Percentiles rank a stretch among this genome's conserved stretches.
Evolutionary conservation across 92 coral and sea anemone species (phyloP).

Genomic region (Ricordea florida): DNA sequence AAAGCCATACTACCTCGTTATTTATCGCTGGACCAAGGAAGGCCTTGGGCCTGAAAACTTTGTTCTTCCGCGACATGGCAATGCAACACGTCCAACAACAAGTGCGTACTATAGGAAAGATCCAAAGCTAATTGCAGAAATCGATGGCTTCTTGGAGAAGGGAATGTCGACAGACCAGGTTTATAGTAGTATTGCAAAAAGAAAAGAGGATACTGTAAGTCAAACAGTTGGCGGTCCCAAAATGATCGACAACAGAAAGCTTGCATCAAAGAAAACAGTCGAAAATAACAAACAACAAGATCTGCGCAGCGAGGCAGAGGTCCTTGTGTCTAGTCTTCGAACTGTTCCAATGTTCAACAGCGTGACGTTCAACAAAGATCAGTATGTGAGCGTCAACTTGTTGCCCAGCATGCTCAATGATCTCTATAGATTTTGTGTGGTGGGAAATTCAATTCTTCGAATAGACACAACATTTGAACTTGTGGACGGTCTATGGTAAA

Average conservation of each 20-base stretch:
- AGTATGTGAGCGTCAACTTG: no score
- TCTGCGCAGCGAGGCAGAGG: slow-evolving; percentile 25
- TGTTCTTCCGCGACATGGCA: slow-evolving; percentile 59
- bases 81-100: slow-evolving; percentile 54
- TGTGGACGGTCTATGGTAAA: no score
- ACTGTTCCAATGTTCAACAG: background rate
- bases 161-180: slow-evolving; percentile 59
- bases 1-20: slow-evolving; percentile 41
- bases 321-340: slow-evolving; percentile 11
- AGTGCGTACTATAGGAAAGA: slow-evolving; percentile 49
- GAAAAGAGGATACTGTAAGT: slow-evolving; percentile 46
- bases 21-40: slow-evolving; percentile 44
- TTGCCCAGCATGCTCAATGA: no score
- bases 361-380: no score
- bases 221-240: slow-evolving; percentile 59
- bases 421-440: no score
- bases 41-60: slow-evolving; percentile 45
- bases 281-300: background rate
- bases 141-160: slow-evolving; percentile 43
- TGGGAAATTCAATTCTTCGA: no score
- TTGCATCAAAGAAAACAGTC: background rate
- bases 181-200: slow-evolving; percentile 37
- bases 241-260: slow-evolving; percentile 56
- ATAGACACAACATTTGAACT: no score
- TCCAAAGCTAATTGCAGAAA: slow-evolving; percentile 42